Evolutionary conservation across 2,888 invertebrate genomes (phyloP).

Genomic region (Leptinotarsa juncta): DNA sequence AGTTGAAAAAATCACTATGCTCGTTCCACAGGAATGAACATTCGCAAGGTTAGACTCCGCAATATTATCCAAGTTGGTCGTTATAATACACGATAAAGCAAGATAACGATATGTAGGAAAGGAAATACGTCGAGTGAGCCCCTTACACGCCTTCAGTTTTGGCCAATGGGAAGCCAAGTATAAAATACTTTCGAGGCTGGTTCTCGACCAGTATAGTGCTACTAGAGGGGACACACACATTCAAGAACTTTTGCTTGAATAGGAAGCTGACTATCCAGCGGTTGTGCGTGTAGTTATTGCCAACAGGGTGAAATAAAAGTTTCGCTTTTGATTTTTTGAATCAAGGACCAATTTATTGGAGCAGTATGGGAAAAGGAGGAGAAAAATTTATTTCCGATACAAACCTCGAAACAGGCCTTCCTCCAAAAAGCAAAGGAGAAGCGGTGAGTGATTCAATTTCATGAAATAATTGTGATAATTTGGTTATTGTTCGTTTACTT

Average conservation of each 20-base stretch:
- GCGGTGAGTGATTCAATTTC: slow-evolving; percentile 31
- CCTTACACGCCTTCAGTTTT: slow-evolving; percentile 37
- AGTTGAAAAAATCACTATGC: neutral
- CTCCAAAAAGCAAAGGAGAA: slow-evolving; percentile 31
- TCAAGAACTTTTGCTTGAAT: slow-evolving; percentile 13
- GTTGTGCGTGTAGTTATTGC: slow-evolving; percentile 9
- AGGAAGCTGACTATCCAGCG: neutral
- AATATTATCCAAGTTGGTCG: slow-evolving; percentile 3
- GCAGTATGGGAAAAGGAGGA: slow-evolving; percentile 54
- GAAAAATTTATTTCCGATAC: slow-evolving; percentile 47
- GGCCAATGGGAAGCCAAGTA: slow-evolving; percentile 39
- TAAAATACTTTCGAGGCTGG: slow-evolving; percentile 31
- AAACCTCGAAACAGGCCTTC: slow-evolving; percentile 39
- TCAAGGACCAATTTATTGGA: neutral
- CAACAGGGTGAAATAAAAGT: neutral
- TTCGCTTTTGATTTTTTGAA: neutral
- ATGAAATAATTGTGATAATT: neutral
- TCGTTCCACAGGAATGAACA: neutral
- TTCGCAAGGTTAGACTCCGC: slow-evolving; percentile 2
- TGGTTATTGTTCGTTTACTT: neutral
- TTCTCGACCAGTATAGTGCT: neutral
- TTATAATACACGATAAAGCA: neutral
- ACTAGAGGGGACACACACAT: slow-evolving; percentile 22
- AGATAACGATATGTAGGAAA: neutral
- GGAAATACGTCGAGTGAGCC: slow-evolving; percentile 3